phyloP scores from a whole-genome alignment of 2,797 vertebrate genomes.

The Geotrypetes seraphini region DNA sequence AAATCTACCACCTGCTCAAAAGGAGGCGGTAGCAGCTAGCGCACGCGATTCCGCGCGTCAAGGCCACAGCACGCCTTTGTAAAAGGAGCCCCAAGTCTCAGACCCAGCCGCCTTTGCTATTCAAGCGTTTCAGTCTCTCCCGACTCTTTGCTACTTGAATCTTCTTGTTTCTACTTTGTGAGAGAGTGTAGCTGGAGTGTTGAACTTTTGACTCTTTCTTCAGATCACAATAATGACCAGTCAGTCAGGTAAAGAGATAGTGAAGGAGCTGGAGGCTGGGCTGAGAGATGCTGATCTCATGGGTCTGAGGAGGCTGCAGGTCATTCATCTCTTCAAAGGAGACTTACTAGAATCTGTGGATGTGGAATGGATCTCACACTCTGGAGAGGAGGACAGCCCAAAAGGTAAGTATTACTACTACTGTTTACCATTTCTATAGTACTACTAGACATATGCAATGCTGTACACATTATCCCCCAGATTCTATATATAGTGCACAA shows the following conservation, averaged over 20 bases:
- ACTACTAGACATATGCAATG: no score
- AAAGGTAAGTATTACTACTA: conserved; percentile 67
- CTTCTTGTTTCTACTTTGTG: not conserved
- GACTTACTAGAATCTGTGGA: conserved; percentile 16
- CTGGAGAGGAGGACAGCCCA: conserved; percentile 26
- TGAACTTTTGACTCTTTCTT: conserved; percentile 7
- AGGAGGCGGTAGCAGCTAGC: no score
- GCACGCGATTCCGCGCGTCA: no score
- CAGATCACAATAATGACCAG: conserved; percentile 82
- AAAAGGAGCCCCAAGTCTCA: no score
- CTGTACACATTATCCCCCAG: no score
- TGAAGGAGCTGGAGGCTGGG: conserved; percentile 62
- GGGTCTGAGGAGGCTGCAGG: conserved; percentile 64
- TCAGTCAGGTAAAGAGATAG: conserved; percentile 52
- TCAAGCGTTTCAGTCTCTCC: no score
- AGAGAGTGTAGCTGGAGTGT: not conserved
- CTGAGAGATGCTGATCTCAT: conserved; percentile 64
- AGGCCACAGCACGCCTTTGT: no score
- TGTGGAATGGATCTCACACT: conserved; percentile 21
- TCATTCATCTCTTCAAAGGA: conserved; percentile 57
- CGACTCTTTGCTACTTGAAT: not conserved
- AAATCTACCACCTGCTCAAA: no score
- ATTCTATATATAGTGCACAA: no score
- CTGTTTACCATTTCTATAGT: no score
- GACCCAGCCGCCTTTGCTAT: no score